Base-by-base conservation (phyloP, 1,140 invertebrate genomes). In the Drosophila serrata region DNA sequence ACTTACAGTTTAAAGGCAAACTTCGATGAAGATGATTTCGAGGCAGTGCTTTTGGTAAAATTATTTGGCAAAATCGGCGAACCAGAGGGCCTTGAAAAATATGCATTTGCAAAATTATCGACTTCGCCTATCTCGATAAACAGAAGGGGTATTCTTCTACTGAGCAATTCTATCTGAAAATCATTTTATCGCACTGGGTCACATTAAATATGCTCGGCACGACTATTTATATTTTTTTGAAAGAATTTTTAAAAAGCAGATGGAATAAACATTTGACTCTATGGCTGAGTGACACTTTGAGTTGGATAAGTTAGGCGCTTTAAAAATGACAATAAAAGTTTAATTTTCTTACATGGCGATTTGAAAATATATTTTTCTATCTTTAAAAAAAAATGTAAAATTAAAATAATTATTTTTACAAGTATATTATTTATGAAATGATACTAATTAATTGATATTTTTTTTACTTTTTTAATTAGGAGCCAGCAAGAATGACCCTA, bases 101-200 rank as follows among this genome's bases (percentile, higher is more conserved):
- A 69, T 69, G 61, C 65, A 69, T 69, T 69, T 69, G 65, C 65
- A 53, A 69, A 69, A 67, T 69, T 67, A 69, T 69, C 65, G 65
- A 69, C 53, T 37, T 27, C 46, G 43, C 24, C 45, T 27, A 39
- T 65, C 19, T 67, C 65, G 65, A 69, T 69, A 69, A 53, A 27
- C 27, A 43, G 13, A 6, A 37, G n/a, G 46, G 65, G 46, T 19
- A 29, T 24, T 65, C 63, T 33, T 11, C 4, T 4, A 15, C 22
- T 35, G 13, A 31, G 7, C 12, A 6, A 24, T 56, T 56, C 33
- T 7, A 31, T 37, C 53, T 39, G 19, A 2, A 24, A 15, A 19
- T n/a, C n/a, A n/a, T n/a, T n/a, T 5, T 24, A 12, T n/a, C 1
- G 13, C 13, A 22, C 0, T 22, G 17, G 19, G 31, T 35, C 22